phyloP scores from a whole-genome alignment of 1,140 invertebrate genomes.

The Tribolium madens region DNA sequence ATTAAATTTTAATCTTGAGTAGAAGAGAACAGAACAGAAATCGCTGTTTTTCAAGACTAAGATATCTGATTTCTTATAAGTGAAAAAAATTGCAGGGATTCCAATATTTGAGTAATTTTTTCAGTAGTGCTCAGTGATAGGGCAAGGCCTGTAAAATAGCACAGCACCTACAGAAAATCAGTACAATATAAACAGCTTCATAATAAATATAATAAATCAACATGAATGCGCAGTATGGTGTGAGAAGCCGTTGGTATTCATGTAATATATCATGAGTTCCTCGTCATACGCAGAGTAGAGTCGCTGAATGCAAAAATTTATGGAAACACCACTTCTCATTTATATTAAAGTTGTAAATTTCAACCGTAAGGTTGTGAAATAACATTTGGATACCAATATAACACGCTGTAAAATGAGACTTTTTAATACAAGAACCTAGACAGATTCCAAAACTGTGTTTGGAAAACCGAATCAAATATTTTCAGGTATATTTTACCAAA shows the following conservation, averaged over 20 bases:
- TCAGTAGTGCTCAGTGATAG: background rate
- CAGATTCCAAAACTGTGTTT: too few relatives aligned
- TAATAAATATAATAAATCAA: constrained; percentile 49
- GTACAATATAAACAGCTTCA: constrained; percentile 44
- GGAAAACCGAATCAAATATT: too few relatives aligned
- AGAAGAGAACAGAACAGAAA: too few relatives aligned
- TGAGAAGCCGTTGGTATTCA: constrained; percentile 43
- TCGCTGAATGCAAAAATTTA: constrained; percentile 47
- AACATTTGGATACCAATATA: background rate
- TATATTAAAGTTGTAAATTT: constrained; percentile 45
- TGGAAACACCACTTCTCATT: constrained; percentile 29
- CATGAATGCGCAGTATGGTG: constrained; percentile 44
- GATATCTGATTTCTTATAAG: too few relatives aligned
- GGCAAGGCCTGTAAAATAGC: background rate
- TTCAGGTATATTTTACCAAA: too few relatives aligned
- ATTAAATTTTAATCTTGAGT: too few relatives aligned
- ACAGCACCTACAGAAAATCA: constrained; percentile 21
- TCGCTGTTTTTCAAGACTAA: too few relatives aligned
- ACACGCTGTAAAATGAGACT: background rate
- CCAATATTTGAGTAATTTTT: too few relatives aligned
- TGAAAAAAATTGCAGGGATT: too few relatives aligned
- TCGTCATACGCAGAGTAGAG: constrained; percentile 42
- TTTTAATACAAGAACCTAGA: too few relatives aligned
- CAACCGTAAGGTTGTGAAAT: background rate
- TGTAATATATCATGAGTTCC: constrained; percentile 44